phyloP scores from a whole-genome alignment of 2,888 invertebrate genomes.

The Pimpla rufipes region DNA sequence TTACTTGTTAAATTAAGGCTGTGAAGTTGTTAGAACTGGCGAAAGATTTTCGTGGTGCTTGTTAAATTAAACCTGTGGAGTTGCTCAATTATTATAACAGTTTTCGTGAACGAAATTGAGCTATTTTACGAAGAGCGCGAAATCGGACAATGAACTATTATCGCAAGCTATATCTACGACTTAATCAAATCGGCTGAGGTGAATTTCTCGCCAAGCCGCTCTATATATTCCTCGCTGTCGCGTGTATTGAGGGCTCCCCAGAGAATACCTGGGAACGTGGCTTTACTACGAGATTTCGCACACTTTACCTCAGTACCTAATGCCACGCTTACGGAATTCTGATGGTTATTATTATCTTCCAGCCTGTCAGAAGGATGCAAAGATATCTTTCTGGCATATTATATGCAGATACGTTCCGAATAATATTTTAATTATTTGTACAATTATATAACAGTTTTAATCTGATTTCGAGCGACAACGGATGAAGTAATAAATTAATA shows the following conservation, averaged over 20 bases:
- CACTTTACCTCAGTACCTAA: slow-evolving; percentile 74
- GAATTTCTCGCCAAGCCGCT: slow-evolving; percentile 63
- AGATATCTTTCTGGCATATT: neutral
- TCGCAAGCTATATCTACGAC: slow-evolving; percentile 66
- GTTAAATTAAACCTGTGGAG: no score
- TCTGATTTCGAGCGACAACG: neutral
- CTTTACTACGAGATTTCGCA: slow-evolving; percentile 62
- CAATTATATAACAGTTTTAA: neutral
- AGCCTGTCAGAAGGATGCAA: neutral
- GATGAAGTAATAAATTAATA: neutral
- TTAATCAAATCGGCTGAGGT: slow-evolving; percentile 71
- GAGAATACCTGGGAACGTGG: slow-evolving; percentile 76
- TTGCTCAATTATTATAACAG: neutral
- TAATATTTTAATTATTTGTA: neutral
- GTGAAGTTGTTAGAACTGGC: no score
- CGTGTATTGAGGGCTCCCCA: slow-evolving; percentile 65
- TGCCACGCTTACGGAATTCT: slow-evolving; percentile 78
- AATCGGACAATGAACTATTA: slow-evolving; percentile 41
- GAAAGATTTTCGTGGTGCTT: neutral
- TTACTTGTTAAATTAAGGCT: neutral
- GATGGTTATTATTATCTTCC: slow-evolving; percentile 76
- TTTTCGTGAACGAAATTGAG: neutral
- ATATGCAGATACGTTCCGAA: neutral
- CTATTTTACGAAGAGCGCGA: neutral
- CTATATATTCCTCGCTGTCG: slow-evolving; percentile 35